A percentile compares a stretch with the other conserved stretches of the same genome.
phyloP scores from a whole-genome alignment of 2,888 invertebrate genomes.

The Thera britannica region DNA sequence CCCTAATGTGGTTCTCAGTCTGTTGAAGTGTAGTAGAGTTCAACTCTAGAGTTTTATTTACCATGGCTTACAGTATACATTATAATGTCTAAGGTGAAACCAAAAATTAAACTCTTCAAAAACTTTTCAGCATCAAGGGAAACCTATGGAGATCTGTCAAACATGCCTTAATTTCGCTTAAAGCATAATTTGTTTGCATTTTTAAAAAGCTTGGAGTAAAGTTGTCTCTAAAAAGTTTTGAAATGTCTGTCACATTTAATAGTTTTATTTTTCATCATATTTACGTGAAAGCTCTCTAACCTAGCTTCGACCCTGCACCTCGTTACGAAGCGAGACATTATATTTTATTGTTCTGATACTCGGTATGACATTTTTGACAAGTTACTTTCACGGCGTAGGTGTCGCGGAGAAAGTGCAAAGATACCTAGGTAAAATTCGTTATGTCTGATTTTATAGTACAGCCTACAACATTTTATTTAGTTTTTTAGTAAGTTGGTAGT shows the following conservation, averaged over 20 bases:
- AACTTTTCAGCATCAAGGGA: no score
- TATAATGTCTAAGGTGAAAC: no score
- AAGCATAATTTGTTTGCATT: no score
- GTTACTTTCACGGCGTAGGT: slow-evolving; percentile 45
- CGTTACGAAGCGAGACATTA: slow-evolving; percentile 50
- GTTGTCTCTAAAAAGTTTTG: no score
- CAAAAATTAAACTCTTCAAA: no score
- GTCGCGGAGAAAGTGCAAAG: slow-evolving; percentile 36
- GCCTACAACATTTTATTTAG: not conserved
- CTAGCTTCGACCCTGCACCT: slow-evolving; percentile 33
- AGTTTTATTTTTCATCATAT: no score
- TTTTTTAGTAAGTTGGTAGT: not conserved
- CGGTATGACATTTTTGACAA: slow-evolving; percentile 49
- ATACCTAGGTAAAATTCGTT: slow-evolving; percentile 18
- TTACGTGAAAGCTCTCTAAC: not conserved
- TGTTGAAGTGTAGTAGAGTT: not conserved
- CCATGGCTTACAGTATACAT: no score
- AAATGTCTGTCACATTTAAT: no score
- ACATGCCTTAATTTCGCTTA: no score
- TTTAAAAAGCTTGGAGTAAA: no score
- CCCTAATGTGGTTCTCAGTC: not conserved
- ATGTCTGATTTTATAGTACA: slow-evolving; percentile 4
- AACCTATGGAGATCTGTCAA: no score
- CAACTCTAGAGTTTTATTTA: not conserved
- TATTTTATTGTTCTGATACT: slow-evolving; percentile 49